These are phyloP conservation scores for Carassius carassius DNA, from an alignment of 2,113 vertebrate genomes.

Conservation along the genomic window DNA sequence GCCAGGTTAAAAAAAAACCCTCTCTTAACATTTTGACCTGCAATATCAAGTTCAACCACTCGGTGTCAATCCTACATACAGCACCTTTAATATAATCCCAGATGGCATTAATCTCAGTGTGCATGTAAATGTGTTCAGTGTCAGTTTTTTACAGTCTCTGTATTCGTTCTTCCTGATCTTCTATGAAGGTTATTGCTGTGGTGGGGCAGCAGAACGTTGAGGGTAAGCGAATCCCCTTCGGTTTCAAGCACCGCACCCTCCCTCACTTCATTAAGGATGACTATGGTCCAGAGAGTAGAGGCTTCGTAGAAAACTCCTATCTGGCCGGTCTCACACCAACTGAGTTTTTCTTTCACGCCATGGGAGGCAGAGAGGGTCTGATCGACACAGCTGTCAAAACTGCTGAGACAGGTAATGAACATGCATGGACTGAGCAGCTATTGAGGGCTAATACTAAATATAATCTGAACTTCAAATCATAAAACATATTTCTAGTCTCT, in stretches of 20 bases:
- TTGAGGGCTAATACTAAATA: neutral
- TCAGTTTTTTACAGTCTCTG: neutral
- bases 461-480: neutral
- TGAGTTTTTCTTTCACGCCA: conserved; percentile 98
- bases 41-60: too few relatives aligned
- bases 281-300: conserved; percentile 93
- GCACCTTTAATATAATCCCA: too few relatives aligned
- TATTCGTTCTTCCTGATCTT: neutral
- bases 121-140: too few relatives aligned
- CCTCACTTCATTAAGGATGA: conserved; percentile 98
- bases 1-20: too few relatives aligned
- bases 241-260: conserved; percentile 94
- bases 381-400: conserved; percentile 97
- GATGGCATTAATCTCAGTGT: too few relatives aligned
- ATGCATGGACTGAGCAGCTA: too few relatives aligned
- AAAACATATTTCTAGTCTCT: neutral
- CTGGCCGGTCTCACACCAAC: conserved; percentile 93
- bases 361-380: conserved; percentile 93
- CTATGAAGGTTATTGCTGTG: conserved; percentile 88
- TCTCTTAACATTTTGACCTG: too few relatives aligned
- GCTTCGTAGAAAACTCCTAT: conserved; percentile 97
- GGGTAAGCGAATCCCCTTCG: conserved; percentile 94
- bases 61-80: too few relatives aligned
- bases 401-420: conserved; percentile 86
- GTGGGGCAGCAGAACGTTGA: conserved; percentile 98